Base-by-base conservation (phyloP, 2,113 vertebrate species). In the Lycocorax pyrrhopterus region DNA sequence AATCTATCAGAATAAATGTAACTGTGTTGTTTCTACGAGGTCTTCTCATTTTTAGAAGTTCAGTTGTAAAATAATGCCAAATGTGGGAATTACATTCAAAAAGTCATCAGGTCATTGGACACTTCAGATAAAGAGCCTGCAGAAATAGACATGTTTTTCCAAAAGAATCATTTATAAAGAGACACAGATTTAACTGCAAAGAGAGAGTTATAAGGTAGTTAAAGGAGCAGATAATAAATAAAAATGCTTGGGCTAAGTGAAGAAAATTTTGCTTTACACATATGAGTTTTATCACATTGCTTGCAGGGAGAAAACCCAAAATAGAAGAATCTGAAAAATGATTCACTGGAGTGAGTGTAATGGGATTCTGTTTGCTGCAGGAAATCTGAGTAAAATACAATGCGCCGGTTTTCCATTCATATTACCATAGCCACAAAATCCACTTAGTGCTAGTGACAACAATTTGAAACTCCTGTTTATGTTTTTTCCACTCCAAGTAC, bases 81-180 rank as follows among this genome's bases (percentile, higher is more conserved):
- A 83, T 85, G 56, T 39, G 67, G 30, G 30, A 90, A 86, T 59
- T 74, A 73, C 37, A 55, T 79, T 26, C 26, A 53, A 29, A 53
- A 71, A 77, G 25, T 62, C 78, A 88, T 63, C 39, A 62, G 52
- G 52, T 90, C 63, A 66, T 89, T 64, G 87, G 83, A 84, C 66
- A 89, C 79, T 74, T 85, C 73, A 96, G 79, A 55, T 58, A 81
- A 79, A 90, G 13, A 97, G 66, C 62, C 76, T 86, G 51, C 21
- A 91, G 84, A 96, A 96, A 96, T 83, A 96, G 62, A 9, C 30
- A 93, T 94, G 37, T 78, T 94, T 90, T 95, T 83, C 43, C 88
- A 80, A 93, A 95, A 95, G 37, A 92, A 80, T 95, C 17, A 87
- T 96, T 97, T 83, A 91, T 87, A 84, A 93, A 93, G 55, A 89